Evolutionary conservation across 2,888 invertebrate genomes (phyloP).

Genomic region (Acrobasis repandana): DNA sequence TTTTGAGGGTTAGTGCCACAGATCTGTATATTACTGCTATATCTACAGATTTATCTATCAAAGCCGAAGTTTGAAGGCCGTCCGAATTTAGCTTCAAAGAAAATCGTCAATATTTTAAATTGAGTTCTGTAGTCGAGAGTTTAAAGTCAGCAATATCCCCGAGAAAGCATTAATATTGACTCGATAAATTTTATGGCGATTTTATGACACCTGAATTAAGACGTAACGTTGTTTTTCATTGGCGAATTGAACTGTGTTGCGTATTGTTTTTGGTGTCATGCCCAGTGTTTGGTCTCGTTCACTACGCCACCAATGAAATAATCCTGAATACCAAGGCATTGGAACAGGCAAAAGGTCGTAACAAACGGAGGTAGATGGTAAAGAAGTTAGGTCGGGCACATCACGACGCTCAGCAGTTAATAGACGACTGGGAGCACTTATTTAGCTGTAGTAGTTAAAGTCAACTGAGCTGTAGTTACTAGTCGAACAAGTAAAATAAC

Average conservation of each 20-base stretch:
- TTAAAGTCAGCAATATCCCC: background rate
- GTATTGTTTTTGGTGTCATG: constrained; percentile 14
- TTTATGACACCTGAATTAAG: constrained; percentile 15
- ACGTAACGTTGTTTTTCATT: constrained; percentile 6
- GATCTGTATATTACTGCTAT: too few species aligned
- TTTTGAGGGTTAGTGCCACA: too few species aligned
- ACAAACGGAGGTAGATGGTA: too few species aligned
- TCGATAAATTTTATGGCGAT: constrained; percentile 7
- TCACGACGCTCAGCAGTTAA: too few species aligned
- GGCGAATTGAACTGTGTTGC: background rate
- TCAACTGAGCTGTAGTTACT: too few species aligned
- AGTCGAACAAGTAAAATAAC: too few species aligned
- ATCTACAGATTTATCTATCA: too few species aligned
- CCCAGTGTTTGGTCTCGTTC: background rate
- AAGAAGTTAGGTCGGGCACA: too few species aligned
- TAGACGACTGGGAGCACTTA: too few species aligned
- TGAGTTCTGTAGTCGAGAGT: background rate
- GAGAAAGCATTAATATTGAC: background rate
- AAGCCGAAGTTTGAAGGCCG: background rate
- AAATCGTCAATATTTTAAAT: constrained; percentile 11
- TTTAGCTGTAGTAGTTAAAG: too few species aligned
- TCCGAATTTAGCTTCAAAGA: constrained; percentile 12
- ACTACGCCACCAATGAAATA: background rate
- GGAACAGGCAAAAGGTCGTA: too few species aligned
- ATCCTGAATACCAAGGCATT: too few species aligned